phyloP scores from a whole-genome alignment of 1,140 invertebrate species.

The Eupeodes corollae region DNA sequence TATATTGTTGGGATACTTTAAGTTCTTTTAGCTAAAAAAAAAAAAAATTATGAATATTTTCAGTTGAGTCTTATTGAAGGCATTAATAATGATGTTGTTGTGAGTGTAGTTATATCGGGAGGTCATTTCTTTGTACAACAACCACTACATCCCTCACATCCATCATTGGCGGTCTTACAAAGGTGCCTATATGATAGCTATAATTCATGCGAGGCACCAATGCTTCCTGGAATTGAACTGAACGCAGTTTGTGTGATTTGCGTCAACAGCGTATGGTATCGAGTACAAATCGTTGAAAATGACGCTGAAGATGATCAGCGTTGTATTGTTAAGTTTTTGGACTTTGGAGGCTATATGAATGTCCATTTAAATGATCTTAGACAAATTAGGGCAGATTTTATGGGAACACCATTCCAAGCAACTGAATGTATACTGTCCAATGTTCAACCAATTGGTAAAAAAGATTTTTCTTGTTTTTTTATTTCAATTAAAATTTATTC shows the following conservation, averaged over 20 bases:
- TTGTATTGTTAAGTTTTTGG: constrained; percentile 79
- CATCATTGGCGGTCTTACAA: constrained; percentile 64
- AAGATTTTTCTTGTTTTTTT: constrained; percentile 3
- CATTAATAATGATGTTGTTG: constrained; percentile 83
- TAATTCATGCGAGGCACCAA: constrained; percentile 48
- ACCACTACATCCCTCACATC: constrained; percentile 83
- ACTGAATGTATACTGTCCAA: constrained; percentile 86
- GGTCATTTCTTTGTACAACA: constrained; percentile 83
- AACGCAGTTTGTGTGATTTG: constrained; percentile 82
- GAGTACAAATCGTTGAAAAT: constrained; percentile 67
- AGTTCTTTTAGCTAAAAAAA: neutral
- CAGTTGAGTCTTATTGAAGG: constrained; percentile 76
- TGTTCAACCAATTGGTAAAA: constrained; percentile 69
- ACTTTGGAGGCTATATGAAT: constrained; percentile 83
- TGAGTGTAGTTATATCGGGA: constrained; percentile 72
- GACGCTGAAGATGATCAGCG: constrained; percentile 50
- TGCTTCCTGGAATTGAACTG: constrained; percentile 52
- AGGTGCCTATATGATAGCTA: constrained; percentile 60
- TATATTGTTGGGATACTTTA: constrained; percentile 1
- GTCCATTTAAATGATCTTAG: constrained; percentile 63
- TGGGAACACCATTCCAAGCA: constrained; percentile 89
- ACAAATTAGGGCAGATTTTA: constrained; percentile 85
- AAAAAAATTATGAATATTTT: constrained; percentile 23
- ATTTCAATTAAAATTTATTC: constrained; percentile 11
- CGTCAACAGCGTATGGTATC: constrained; percentile 73